Percentiles rank a stretch among this genome's conserved stretches.
Evolutionary conservation across 2,797 vertebrate genomes (phyloP).

Genomic region (Aselliscus stoliczkanus): DNA sequence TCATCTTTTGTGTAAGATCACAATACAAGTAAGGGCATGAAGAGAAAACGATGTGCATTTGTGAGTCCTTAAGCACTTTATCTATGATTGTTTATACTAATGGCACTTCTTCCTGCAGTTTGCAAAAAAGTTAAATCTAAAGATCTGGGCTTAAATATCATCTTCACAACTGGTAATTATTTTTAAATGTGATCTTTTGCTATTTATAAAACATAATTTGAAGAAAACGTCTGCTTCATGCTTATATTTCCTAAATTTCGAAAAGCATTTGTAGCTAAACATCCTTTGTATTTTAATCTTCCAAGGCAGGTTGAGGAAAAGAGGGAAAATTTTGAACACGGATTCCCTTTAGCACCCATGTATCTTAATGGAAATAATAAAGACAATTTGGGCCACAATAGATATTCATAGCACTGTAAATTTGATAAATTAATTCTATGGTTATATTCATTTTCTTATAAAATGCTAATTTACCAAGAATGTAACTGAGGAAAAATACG

Average conservation of each 20-base stretch:
- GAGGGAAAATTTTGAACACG: background rate
- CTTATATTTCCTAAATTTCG: background rate
- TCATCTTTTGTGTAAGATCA: background rate
- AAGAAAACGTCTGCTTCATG: conserved; percentile 27
- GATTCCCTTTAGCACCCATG: background rate
- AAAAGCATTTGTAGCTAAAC: background rate
- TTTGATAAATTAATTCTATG: background rate
- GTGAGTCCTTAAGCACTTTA: background rate
- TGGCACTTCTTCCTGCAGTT: background rate
- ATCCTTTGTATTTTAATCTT: background rate
- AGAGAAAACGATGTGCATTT: background rate
- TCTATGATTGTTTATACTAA: background rate
- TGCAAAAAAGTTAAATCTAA: conserved; percentile 4
- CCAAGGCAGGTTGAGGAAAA: background rate
- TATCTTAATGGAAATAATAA: background rate
- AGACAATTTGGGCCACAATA: background rate
- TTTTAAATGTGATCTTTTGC: conserved; percentile 44
- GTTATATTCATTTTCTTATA: background rate
- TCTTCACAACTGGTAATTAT: background rate
- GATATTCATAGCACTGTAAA: background rate
- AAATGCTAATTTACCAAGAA: background rate
- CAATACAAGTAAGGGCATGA: background rate
- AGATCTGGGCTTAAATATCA: conserved; percentile 8
- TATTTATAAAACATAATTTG: conserved; percentile 52
- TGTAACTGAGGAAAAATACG: background rate